Evolutionary conservation across 2,888 invertebrate genomes (phyloP).

Genomic region (Pachliopta kotzebuea): DNA sequence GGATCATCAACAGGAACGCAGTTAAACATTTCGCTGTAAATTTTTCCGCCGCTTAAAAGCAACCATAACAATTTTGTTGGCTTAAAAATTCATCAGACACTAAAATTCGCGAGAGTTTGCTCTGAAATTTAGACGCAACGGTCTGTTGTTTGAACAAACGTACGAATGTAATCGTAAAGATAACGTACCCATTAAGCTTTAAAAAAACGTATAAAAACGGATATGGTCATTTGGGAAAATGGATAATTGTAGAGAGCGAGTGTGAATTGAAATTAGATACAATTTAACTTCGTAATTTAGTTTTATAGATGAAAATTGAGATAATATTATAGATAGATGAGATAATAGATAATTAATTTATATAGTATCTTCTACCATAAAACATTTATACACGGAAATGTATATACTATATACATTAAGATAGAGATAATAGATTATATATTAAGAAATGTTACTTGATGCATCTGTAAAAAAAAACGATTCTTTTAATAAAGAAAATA

Average conservation of each 20-base stretch:
- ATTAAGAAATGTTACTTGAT: no score
- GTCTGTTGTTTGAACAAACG: background rate
- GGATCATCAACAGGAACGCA: conserved; percentile 5
- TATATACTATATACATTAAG: no score
- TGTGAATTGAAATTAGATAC: background rate
- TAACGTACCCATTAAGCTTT: background rate
- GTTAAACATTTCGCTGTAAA: conserved; percentile 1
- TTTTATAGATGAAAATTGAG: no score
- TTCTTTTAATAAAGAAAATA: background rate
- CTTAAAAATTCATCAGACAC: conserved; percentile 18
- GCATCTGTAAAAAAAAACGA: no score
- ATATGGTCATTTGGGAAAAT: background rate
- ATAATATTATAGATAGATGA: no score
- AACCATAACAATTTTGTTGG: conserved; percentile 7
- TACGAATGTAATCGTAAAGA: background rate
- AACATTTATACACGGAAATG: no score
- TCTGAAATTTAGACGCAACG: conserved; percentile 1
- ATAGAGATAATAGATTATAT: no score
- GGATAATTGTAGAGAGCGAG: background rate
- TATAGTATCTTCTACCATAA: no score
- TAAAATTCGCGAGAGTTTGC: conserved; percentile 1
- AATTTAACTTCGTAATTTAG: no score
- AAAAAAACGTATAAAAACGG: background rate
- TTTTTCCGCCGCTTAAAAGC: conserved; percentile 4
- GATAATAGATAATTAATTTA: no score